Evolutionary conservation across 2,888 invertebrate genomes (phyloP).

Genomic region (Diarsia rubi): DNA sequence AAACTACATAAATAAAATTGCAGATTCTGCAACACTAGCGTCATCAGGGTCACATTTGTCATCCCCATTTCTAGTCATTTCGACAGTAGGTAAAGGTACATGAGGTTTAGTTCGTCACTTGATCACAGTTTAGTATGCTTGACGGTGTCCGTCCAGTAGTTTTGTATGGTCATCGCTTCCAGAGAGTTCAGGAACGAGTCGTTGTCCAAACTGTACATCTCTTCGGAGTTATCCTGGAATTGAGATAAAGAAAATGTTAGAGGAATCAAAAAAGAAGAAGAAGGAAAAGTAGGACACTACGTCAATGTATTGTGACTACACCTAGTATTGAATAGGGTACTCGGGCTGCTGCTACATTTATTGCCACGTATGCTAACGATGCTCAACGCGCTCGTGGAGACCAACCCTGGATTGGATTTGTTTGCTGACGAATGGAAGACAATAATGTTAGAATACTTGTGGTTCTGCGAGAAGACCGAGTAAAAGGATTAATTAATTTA

Average conservation of each 20-base stretch:
- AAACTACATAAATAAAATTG: background rate
- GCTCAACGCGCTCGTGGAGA: too few species aligned
- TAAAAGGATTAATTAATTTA: too few species aligned
- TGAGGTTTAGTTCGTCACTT: conserved; percentile 1
- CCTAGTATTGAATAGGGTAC: background rate
- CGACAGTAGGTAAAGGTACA: conserved; percentile 23
- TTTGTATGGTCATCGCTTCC: conserved; percentile 98
- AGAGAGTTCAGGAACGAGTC: conserved; percentile 98
- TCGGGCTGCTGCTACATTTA: background rate
- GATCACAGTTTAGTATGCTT: conserved; percentile 96
- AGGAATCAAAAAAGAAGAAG: too few species aligned
- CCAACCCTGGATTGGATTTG: too few species aligned
- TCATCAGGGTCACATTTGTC: background rate
- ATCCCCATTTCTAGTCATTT: conserved; percentile 30
- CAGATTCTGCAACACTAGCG: background rate
- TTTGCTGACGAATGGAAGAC: too few species aligned
- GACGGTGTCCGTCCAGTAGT: conserved; percentile 98
- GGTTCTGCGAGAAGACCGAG: too few species aligned
- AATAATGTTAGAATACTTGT: too few species aligned
- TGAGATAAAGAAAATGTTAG: conserved; percentile 34
- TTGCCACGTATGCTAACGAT: too few species aligned
- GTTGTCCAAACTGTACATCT: conserved; percentile 98
- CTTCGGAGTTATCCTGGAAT: conserved; percentile 97
- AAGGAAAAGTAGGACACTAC: background rate
- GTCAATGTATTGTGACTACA: background rate